phyloP scores from a whole-genome alignment of 2,113 vertebrate genomes.

The Cottus gobio region DNA sequence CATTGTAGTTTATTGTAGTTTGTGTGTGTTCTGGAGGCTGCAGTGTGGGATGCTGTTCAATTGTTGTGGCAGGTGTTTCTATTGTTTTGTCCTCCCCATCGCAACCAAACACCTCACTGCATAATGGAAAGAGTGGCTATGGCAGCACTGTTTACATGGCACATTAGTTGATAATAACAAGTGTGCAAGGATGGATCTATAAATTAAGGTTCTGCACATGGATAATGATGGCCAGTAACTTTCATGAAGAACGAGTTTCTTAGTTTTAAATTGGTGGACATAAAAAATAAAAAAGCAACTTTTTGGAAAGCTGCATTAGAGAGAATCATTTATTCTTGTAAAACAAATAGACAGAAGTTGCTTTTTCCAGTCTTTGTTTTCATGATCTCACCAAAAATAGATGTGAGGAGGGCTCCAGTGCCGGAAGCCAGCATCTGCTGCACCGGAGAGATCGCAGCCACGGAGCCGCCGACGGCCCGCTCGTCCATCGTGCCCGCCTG shows the following conservation, averaged over 20 bases:
- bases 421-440: conserved; percentile 97
- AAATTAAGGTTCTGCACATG: not conserved
- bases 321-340: no score
- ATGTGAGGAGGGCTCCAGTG: conserved; percentile 92
- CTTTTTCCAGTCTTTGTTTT: conserved; percentile 5
- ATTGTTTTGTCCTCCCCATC: no score
- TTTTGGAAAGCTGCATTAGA: not conserved
- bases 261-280: not conserved
- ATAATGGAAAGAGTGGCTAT: not conserved
- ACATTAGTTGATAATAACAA: not conserved
- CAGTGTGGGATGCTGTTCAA: no score
- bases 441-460: conserved; percentile 87
- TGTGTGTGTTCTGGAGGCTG: no score
- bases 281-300: no score
- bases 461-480: conserved; percentile 44
- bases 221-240: not conserved
- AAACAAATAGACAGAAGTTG: not conserved
- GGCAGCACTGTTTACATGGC: not conserved
- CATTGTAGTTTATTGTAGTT: no score
- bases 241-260: not conserved
- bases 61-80: no score
- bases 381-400: conserved; percentile 90
- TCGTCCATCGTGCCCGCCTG: conserved; percentile 88
- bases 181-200: not conserved
- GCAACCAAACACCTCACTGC: no score